Percentiles rank a stretch among this genome's conserved stretches.
Evolutionary conservation across 2,888 invertebrate species (phyloP).

Genomic region (Meta bourneti): DNA sequence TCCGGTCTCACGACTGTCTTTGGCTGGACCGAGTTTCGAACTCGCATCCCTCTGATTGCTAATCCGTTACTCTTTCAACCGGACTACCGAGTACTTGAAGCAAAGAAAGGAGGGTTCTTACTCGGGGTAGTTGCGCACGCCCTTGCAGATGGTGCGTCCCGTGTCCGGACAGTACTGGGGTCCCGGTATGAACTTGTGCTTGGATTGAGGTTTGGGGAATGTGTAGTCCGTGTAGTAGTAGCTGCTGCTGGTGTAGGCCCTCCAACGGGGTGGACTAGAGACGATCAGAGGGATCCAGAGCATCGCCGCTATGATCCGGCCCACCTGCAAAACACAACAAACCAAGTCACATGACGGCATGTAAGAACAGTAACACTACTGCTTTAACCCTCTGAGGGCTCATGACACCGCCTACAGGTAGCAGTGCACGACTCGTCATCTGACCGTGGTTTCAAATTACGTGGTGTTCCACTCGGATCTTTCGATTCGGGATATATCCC

Average conservation of each 20-base stretch:
- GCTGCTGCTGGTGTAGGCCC: slow-evolving; percentile 74
- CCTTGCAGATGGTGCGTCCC: slow-evolving; percentile 78
- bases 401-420: no score
- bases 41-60: no score
- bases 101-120: slow-evolving; percentile 37
- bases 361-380: background rate
- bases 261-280: slow-evolving; percentile 54
- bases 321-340: slow-evolving; percentile 13
- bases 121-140: slow-evolving; percentile 77
- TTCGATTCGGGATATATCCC: no score
- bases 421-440: no score
- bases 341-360: background rate
- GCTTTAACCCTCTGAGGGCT: background rate
- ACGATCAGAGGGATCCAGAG: slow-evolving; percentile 37
- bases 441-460: no score
- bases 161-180: slow-evolving; percentile 78
- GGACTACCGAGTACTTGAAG: no score
- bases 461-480: no score
- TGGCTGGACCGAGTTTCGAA: no score
- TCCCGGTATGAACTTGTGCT: slow-evolving; percentile 75
- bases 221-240: slow-evolving; percentile 77
- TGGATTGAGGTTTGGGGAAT: slow-evolving; percentile 70
- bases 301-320: background rate
- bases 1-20: no score
- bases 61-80: no score